Conservation (phyloP, 2,797 vertebrate genomes). For the Borostomias antarcticus region DNA sequence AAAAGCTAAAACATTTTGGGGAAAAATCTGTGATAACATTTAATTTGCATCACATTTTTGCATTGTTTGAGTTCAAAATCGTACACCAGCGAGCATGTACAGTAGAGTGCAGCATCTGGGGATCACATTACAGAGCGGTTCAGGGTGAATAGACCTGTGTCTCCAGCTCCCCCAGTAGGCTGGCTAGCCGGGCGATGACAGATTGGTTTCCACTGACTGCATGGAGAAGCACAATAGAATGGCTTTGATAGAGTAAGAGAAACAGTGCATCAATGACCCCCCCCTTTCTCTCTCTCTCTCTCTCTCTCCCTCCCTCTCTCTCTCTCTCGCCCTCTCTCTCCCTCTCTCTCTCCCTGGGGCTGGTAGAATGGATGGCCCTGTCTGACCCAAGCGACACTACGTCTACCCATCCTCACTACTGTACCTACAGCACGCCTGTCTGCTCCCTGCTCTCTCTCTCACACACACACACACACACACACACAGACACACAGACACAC, state of each 20-base stretch:
- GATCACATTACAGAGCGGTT: conserved; percentile 69
- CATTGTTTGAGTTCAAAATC: too few relatives aligned
- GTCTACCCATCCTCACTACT: conserved; percentile 68
- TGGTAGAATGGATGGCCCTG: conserved; percentile 75
- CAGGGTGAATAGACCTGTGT: conserved; percentile 72
- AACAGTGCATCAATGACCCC: conserved; percentile 64
- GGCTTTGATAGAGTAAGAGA: conserved; percentile 74
- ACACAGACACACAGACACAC: conserved; percentile 22
- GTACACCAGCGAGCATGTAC: not conserved
- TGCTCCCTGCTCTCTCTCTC: conserved; percentile 40
- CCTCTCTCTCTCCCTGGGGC: conserved; percentile 64
- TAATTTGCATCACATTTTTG: too few relatives aligned
- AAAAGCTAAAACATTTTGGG: too few relatives aligned
- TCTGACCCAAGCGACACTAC: conserved; percentile 75
- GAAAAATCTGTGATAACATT: too few relatives aligned
- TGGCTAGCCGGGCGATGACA: conserved; percentile 75
- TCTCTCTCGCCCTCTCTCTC: conserved; percentile 23
- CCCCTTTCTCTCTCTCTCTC: conserved; percentile 32
- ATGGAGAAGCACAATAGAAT: conserved; percentile 70
- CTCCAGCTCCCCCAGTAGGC: conserved; percentile 56
- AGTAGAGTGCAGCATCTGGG: conserved; percentile 44
- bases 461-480: conserved; percentile 19
- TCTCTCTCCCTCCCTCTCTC: conserved; percentile 1
- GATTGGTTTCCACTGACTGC: conserved; percentile 73
- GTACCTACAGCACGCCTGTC: conserved; percentile 73